A percentile compares a stretch with the other conserved stretches of the same genome.
Evolutionary conservation across 2,888 invertebrate species (phyloP).

Genomic region (Agonopterix arenella): DNA sequence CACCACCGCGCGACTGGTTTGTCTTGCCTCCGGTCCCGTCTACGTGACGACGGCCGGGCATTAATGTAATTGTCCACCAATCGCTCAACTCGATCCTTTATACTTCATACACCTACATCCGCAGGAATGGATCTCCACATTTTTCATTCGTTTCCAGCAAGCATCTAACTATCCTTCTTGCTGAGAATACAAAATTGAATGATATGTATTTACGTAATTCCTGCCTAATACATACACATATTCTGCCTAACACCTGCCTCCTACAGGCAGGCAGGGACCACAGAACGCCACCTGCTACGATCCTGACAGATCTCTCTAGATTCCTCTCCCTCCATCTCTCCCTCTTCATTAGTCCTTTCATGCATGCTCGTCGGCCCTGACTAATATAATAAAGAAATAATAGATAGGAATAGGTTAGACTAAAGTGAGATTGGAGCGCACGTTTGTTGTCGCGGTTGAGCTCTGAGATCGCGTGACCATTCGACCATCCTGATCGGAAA

Average conservation of each 20-base stretch:
- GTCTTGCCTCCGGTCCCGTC: constrained; percentile 42
- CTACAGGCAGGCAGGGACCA: background rate
- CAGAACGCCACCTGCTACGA: no score
- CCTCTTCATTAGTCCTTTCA: no score
- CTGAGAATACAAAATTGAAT: no score
- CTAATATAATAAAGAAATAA: background rate
- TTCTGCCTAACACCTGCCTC: no score
- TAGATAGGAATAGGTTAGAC: background rate
- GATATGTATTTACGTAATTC: no score
- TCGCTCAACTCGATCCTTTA: constrained; percentile 40
- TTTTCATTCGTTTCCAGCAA: constrained; percentile 11
- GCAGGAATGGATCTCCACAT: constrained; percentile 37
- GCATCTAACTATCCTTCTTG: background rate
- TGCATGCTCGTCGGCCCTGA: background rate
- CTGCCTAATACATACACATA: no score
- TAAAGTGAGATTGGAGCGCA: background rate
- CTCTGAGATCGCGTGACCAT: constrained; percentile 60
- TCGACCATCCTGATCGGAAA: constrained; percentile 56
- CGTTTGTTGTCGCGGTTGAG: constrained; percentile 26
- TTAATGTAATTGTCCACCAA: constrained; percentile 62
- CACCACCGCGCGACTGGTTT: constrained; percentile 55
- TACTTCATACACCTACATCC: constrained; percentile 37
- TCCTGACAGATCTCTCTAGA: no score
- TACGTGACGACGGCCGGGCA: constrained; percentile 53
- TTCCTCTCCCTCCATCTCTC: no score